Percentiles rank a stretch among this genome's conserved stretches.
phyloP scores from a whole-genome alignment of 2,113 vertebrate genomes.

The Suricata suricatta region DNA sequence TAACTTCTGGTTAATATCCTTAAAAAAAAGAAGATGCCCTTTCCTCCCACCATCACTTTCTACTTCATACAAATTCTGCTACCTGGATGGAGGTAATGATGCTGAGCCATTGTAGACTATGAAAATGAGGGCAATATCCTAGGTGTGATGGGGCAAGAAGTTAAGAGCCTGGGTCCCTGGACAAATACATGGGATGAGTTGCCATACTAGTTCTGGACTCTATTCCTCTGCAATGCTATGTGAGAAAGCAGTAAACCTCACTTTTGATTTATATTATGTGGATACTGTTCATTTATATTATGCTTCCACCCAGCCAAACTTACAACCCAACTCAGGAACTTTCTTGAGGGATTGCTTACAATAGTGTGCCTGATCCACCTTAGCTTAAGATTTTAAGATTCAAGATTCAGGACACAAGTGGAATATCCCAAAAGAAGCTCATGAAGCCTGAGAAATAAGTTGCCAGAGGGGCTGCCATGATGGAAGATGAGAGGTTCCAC shows the following conservation, averaged over 20 bases:
- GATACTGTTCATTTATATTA: neutral
- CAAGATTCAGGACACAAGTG: neutral
- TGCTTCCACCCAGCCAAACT: neutral
- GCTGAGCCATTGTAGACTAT: neutral
- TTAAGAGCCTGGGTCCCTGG: neutral
- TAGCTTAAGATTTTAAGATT: conserved; percentile 19
- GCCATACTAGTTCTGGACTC: neutral
- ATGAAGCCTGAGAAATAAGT: neutral
- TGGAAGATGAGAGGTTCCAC: neutral
- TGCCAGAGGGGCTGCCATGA: neutral
- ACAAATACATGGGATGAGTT: neutral
- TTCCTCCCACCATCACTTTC: neutral
- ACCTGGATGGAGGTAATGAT: neutral
- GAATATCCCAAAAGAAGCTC: neutral
- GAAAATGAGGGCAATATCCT: neutral
- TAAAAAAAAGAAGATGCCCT: neutral
- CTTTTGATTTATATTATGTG: neutral
- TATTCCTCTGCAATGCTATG: neutral
- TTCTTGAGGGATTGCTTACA: neutral
- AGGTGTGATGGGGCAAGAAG: neutral
- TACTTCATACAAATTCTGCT: neutral
- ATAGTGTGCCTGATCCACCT: neutral
- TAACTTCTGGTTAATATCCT: neutral
- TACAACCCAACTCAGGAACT: neutral
- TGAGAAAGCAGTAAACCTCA: neutral